A percentile compares a stretch with the other conserved stretches of the same genome.
phyloP scores from a whole-genome alignment of 2,888 invertebrate species.

The Drosophila putrida region DNA sequence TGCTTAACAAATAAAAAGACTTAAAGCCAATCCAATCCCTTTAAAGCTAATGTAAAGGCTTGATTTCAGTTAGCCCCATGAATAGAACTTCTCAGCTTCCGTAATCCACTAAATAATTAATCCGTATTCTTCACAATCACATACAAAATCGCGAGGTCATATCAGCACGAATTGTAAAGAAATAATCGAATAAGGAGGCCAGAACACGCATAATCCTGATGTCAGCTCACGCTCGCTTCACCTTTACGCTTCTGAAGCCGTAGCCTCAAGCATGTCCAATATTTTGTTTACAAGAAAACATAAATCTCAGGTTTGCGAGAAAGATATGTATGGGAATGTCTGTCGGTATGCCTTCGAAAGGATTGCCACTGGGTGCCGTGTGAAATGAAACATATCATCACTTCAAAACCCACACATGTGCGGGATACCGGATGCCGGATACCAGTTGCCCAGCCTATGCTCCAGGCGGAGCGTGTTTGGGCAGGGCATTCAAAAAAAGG shows the following conservation, averaged over 20 bases:
- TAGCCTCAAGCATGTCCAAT: conserved; percentile 73
- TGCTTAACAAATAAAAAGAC: background rate
- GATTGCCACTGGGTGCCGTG: conserved; percentile 73
- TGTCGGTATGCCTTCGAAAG: conserved; percentile 77
- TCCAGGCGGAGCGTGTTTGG: conserved; percentile 46
- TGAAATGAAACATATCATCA: conserved; percentile 82
- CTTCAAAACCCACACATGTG: conserved; percentile 65
- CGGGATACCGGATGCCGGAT: conserved; percentile 45
- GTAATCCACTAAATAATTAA: conserved; percentile 70
- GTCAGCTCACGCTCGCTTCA: conserved; percentile 56
- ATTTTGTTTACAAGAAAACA: conserved; percentile 80
- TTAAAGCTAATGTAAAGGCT: conserved; percentile 2
- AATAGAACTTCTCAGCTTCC: conserved; percentile 33
- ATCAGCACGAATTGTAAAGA: conserved; percentile 47
- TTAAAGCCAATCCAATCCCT: background rate
- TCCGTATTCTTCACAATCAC: conserved; percentile 34
- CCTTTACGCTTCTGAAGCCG: conserved; percentile 40
- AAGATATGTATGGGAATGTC: conserved; percentile 48
- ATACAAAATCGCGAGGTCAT: conserved; percentile 34
- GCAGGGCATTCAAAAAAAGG: conserved; percentile 17
- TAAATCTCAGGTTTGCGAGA: conserved; percentile 67
- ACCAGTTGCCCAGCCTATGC: conserved; percentile 39
- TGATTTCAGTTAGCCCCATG: conserved; percentile 1
- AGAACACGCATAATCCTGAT: conserved; percentile 63
- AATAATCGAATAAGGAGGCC: conserved; percentile 37